Conservation (phyloP, 2,888 invertebrate genomes). For the Cheilosia pagana region DNA sequence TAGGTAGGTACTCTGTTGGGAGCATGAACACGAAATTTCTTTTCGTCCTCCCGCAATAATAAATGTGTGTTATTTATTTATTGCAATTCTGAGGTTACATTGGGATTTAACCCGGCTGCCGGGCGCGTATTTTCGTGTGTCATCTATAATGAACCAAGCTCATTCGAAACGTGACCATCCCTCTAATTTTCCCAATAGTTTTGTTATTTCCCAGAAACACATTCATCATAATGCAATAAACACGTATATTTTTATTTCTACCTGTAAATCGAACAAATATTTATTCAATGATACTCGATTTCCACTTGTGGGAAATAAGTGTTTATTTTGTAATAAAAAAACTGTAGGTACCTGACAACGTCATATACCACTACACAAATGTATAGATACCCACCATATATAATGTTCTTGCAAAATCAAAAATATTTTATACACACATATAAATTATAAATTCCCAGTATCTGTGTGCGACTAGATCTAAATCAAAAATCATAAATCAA, state of each 20-base stretch:
- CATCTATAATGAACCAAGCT: too few species aligned
- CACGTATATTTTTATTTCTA: not conserved
- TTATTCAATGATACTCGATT: not conserved
- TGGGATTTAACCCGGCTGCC: too few species aligned
- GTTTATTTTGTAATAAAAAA: not conserved
- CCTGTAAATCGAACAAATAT: slow-evolving; percentile 15
- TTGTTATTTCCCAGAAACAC: not conserved
- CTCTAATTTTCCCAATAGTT: not conserved
- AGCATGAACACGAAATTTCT: too few species aligned
- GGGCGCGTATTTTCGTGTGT: too few species aligned
- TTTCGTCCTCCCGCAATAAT: too few species aligned
- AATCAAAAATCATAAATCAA: slow-evolving; percentile 14
- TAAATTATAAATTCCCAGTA: not conserved
- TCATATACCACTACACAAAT: not conserved
- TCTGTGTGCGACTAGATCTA: not conserved
- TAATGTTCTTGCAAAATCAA: not conserved
- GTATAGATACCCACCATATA: too few species aligned
- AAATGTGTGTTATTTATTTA: too few species aligned
- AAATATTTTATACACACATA: not conserved
- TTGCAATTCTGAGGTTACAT: too few species aligned
- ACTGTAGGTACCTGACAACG: not conserved
- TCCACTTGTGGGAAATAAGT: not conserved
- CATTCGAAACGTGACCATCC: too few species aligned
- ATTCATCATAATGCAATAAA: not conserved
- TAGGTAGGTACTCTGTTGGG: too few species aligned